Evolutionary conservation across 2,113 vertebrate genomes (phyloP).

Genomic region (Eonycteris spelaea): DNA sequence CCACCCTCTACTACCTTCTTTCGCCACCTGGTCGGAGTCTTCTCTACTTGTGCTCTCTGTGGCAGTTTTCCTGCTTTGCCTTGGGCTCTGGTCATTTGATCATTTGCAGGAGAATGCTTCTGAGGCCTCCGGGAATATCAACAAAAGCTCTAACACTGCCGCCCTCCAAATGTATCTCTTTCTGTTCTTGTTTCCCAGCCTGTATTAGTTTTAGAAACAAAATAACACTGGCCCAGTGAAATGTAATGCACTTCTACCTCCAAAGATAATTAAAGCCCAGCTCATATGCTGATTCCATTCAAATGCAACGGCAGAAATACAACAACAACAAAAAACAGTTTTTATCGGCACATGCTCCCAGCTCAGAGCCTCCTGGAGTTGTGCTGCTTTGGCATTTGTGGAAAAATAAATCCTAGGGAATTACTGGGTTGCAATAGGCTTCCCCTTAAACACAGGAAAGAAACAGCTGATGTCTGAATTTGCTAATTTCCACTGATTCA

Average conservation of each 20-base stretch:
- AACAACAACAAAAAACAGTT: conserved; percentile 53
- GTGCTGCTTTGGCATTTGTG: conserved; percentile 46
- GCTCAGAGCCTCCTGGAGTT: not conserved
- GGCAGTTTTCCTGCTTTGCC: not conserved
- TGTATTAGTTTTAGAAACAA: conserved; percentile 24
- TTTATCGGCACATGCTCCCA: conserved; percentile 64
- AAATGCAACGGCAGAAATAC: conserved; percentile 42
- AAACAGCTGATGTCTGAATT: conserved; percentile 77
- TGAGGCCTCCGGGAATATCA: not conserved
- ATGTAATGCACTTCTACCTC: not conserved
- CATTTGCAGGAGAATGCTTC: not conserved
- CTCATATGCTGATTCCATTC: not conserved
- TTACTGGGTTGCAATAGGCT: conserved; percentile 50
- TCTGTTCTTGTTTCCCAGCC: not conserved
- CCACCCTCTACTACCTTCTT: not conserved
- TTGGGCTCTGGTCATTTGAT: not conserved
- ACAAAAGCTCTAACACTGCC: not conserved
- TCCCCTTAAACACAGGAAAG: conserved; percentile 65
- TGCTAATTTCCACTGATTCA: conserved; percentile 69
- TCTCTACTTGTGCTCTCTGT: not conserved
- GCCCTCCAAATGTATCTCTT: not conserved
- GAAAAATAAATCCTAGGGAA: conserved; percentile 70
- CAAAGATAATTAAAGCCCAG: not conserved
- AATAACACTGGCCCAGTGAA: not conserved
- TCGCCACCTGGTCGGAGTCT: not conserved